Evolutionary conservation across 2,888 invertebrate species (phyloP), one percentile per base, ranked within the genome.

Genomic region (Keiferia lycopersicella): DNA sequence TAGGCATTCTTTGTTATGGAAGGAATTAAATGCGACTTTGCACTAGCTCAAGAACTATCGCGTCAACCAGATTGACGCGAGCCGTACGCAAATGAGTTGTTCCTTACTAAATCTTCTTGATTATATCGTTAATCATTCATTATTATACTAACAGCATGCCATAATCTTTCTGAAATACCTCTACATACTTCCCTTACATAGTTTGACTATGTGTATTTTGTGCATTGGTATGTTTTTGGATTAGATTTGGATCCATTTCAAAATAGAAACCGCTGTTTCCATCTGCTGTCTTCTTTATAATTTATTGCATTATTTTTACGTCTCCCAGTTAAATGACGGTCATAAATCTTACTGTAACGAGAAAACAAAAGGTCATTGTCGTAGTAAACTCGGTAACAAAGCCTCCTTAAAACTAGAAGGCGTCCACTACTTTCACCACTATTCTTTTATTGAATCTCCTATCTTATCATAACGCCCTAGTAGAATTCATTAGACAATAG

Each of bases 401-500:
- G 56, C 34, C 56, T 34, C 30, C 26, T 56, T 63, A 64, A 64
- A 51, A 64, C 63, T 59, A 64, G 58, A 64, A 59, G 20, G 20
- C 39, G 14, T 62, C 39, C 30, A 8, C 50, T 16, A 45, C 62
- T 41, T 56, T 62, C 56, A 45, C 45, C 26, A 48, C 20, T 38
- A 34, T 63, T 56, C 41, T 57, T 62, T 62, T 16, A 62, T 62
- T 45, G 56, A 50, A 50, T 58, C 57, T 45, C 48, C 39, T 58
- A 59, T 63, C 59, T 63, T 63, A 20, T 45, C 34, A 48, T 20
- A 34, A 4, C 34, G 34, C 34, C 57, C 63, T 45, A 18, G 26
- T 56, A 63, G 57, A 58, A 51, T 62, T 53, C 26, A 56, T 30
- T 34, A 12, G 30, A 56, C 56, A 56, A 56, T 56, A 26, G 56